Evolutionary conservation across 2,888 invertebrate species (phyloP), one percentile per base, ranked within the genome.

Genomic region (Leptothorax acervorum): DNA sequence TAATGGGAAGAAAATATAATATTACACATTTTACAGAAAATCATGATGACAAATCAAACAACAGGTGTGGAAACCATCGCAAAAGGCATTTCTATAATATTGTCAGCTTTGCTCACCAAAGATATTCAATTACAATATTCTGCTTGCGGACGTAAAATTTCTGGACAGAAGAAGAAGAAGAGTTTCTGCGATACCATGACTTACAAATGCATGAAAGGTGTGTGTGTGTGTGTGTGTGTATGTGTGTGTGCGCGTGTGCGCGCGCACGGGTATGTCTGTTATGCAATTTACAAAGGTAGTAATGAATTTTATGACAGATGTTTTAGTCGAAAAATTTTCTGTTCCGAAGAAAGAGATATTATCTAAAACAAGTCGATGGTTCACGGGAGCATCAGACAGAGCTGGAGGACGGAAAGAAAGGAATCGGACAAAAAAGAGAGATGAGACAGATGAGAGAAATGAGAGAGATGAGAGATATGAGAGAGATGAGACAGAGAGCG

Each of bases 21-120:
- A 57, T 57, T 57, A n/a, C n/a, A 57, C 53, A 53, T 53, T 53
- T 53, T 53, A 57, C 57, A 57, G 57, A 57, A 57, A 57, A 28
- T 57, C 11, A 28, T 57, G 23, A 23, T 57, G 23, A 23, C 51
- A 51, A 51, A 6, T 18, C 23, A 57, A 57, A 23, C 28, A 57
- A 57, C 11, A 57, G 23, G 57, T 23, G 23, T 57, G 3, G 23
- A 57, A 57, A 57, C 3, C 23, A 23, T 9, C 3, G 23, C 28
- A 57, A 57, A 57, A 23, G 23, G 57, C 23, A 57, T 57, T 57
- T 57, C 57, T 23, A 11, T 9, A 23, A 57, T 57, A 11, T 57
- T 57, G 28, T 28, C 57, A 28, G 28, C 28, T 23, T 23, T 57
- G 11, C 23, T 57, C 23, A 57, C 3, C 11, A 57, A 23, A 57